A percentile compares a stretch with the other conserved stretches of the same genome.
phyloP scores from a whole-genome alignment of 2,113 vertebrate species.

The Sprattus sprattus region DNA sequence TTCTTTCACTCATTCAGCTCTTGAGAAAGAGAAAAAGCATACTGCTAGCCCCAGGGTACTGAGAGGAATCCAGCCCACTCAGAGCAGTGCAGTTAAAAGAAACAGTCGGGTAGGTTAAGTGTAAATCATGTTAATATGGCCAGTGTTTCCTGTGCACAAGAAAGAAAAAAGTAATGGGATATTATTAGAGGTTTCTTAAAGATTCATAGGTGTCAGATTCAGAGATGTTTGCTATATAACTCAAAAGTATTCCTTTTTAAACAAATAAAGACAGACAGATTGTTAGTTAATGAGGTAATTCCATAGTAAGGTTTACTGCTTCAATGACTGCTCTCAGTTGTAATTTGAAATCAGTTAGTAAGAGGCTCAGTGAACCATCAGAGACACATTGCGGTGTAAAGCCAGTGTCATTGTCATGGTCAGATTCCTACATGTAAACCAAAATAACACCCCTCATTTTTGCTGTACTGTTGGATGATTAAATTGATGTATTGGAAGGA shows the following conservation, averaged over 20 bases:
- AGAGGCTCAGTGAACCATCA: neutral
- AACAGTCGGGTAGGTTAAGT: no score
- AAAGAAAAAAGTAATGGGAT: neutral
- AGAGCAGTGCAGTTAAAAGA: neutral
- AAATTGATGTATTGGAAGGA: constrained; percentile 4
- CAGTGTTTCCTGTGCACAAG: neutral
- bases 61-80: neutral
- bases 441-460: neutral
- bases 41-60: neutral
- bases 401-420: neutral
- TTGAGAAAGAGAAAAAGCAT: no score
- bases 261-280: neutral
- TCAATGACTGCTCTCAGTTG: neutral
- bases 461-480: neutral
- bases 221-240: neutral
- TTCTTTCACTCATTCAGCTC: neutral
- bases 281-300: neutral
- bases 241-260: no score
- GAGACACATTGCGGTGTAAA: neutral
- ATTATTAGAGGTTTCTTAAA: neutral
- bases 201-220: no score
- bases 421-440: neutral
- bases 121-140: neutral
- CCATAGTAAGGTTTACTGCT: neutral
- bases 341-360: no score